Base-by-base conservation (phyloP, 1,140 invertebrate species). In the Aphaenogaster floridana region DNA sequence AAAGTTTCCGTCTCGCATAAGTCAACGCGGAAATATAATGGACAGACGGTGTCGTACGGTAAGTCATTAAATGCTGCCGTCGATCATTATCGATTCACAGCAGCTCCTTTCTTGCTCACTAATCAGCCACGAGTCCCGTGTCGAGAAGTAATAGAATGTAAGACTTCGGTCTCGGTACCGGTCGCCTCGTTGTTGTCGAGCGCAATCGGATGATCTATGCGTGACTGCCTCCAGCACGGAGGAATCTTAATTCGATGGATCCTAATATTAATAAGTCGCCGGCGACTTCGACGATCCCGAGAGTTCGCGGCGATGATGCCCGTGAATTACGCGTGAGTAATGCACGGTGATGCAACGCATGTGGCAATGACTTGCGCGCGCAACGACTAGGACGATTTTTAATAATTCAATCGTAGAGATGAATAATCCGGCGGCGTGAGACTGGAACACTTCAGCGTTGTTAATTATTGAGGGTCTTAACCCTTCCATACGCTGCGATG, bases 181-280 rank as follows among this genome's bases (percentile, higher is more conserved):
- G 50, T 79, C 87, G 87, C 61, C 57, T 64, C 74, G 57, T 78
- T 89, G 76, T 89, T 86, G 89, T 90, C 84, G 63, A 50, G 69
- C 76, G 84, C 86, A 87, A 90, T 90, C 89, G 88, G 77, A 90
- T 87, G 88, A 90, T 90, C 88, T 89, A 89, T 83, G 84, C 89
- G 63, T 87, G 84, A 72, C 85, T 89, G 77, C 84, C 48, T 74
- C 63, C 71, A 63, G 28, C 85, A 63, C 15, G 52, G 72, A 50
- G 77, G 89, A 87, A 89, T 90, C 88, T 90, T 89, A 90, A 90
- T 89, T 87, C 71, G 77, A 90, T 72, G 61, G 77, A 86, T 78
- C 50, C 68, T 57, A 54, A 89, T 90, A 90, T 90, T 89, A 90
- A 89, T 90, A 89, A 90, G 76, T 66, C 71, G 64, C 39, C 36